These are phyloP conservation scores for Macropus fuliginosus DNA, from an alignment of 2,797 vertebrate genomes.

Conservation along the genomic window DNA sequence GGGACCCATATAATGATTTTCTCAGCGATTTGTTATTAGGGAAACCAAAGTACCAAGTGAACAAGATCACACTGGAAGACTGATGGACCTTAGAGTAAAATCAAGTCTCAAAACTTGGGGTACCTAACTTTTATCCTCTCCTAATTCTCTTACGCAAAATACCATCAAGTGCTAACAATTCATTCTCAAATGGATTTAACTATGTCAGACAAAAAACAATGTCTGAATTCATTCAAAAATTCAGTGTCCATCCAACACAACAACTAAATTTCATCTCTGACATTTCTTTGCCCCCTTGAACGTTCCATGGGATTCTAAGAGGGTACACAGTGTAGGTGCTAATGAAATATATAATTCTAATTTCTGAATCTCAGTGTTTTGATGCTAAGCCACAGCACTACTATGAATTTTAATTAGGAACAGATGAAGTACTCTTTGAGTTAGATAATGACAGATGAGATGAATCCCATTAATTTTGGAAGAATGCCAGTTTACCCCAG, in stretches of 20 bases:
- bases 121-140: background rate
- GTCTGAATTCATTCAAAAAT: background rate
- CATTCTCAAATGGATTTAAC: background rate
- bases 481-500: constrained; percentile 37
- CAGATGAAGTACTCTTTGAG: background rate
- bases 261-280: background rate
- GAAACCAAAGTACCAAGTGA: background rate
- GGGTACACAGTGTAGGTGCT: constrained; percentile 26
- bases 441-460: background rate
- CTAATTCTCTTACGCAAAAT: background rate
- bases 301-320: constrained; percentile 1
- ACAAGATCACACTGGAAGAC: background rate
- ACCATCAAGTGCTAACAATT: background rate
- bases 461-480: background rate
- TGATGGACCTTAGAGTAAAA: background rate
- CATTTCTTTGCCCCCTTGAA: background rate
- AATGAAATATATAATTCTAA: background rate
- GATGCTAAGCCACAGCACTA: background rate
- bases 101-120: background rate
- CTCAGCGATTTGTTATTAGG: background rate
- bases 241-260: background rate
- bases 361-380: constrained; percentile 53
- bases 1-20: background rate
- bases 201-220: background rate
- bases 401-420: constrained; percentile 23